Conservation (phyloP, 2,113 vertebrate species). For the Rafetus swinhoei region DNA sequence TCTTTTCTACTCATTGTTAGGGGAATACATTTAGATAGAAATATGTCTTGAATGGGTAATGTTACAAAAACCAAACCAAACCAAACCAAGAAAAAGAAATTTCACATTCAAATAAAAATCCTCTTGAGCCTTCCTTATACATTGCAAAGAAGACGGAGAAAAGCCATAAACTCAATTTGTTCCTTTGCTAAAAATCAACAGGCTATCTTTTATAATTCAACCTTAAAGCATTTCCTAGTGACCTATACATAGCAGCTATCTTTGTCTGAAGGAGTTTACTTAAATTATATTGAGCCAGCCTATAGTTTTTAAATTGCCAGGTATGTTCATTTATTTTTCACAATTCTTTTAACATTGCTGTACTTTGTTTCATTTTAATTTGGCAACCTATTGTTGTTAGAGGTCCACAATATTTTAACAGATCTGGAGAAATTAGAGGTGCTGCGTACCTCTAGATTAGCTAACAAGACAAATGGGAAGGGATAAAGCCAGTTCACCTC, state of each 20-base stretch:
- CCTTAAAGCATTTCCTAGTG: background rate
- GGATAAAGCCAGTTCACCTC: conserved; percentile 83
- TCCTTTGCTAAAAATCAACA: background rate
- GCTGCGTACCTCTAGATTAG: conserved; percentile 96
- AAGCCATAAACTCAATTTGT: background rate
- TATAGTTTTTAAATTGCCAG: background rate
- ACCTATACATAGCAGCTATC: background rate
- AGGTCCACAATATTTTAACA: conserved; percentile 95
- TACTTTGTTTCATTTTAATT: conserved; percentile 66
- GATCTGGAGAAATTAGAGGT: conserved; percentile 89
- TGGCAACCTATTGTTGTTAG: conserved; percentile 97
- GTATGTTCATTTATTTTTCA: background rate
- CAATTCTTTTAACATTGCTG: background rate
- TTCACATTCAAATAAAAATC: background rate
- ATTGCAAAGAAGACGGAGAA: background rate
- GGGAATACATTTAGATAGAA: background rate
- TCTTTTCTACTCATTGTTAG: background rate
- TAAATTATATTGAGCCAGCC: background rate
- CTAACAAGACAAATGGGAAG: conserved; percentile 85
- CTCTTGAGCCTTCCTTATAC: background rate
- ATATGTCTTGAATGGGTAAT: background rate
- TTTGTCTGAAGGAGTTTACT: background rate
- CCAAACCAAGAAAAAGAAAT: background rate
- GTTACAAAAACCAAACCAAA: background rate
- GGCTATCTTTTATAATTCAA: background rate